Base-by-base conservation (phyloP, 2,113 vertebrate genomes). In the Scartelaos histophorus region DNA sequence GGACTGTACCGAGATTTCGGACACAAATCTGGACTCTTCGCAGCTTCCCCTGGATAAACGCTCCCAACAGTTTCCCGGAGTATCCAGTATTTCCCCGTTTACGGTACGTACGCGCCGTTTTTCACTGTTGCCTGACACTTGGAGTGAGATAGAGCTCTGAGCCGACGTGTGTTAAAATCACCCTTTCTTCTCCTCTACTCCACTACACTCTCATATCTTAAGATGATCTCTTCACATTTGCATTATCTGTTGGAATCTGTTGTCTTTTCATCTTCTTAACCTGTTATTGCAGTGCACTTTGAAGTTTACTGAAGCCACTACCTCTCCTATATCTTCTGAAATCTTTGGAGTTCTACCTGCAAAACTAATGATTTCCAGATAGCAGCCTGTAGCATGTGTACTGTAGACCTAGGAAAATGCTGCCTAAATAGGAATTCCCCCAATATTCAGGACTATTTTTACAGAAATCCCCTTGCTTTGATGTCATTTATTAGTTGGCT, bases 121-220 rank as follows among this genome's bases (percentile, higher is more conserved):
- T 79, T 78, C 56, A 73, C 16, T 69, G 51, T 34, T 21, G 66
- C 22, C 49, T 54, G 66, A 60, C 75, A 81, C 29, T 75, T 84
- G 79, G 75, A 76, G 68, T 58, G 70, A 80, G 64, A 64, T 51
- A 5, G 51, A 38, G 78, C 74, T 79, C 12, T 9, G 45, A 76
- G 53, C 77, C 69, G 49, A 29, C 61, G 49, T 82, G 89, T 88
- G 84, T 87, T 82, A 70, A 53, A 73, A 43, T 35, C 45, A 47
- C 21, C 12, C 4, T 22, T 62, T 57, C 35, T 29, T 35, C 11
- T 35, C 4, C 1, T 45, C 58, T 73, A 22, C n/a, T 22, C 6
- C 1, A 15, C 10, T 34, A 25, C 64, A 29, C 29, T 29, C 29
- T 29, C 29, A 5, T 5, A 38, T 60, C 47, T 56, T 2, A 16